A percentile compares a stretch with the other conserved stretches of the same genome.
Evolutionary conservation across 2,797 vertebrate species (phyloP).

Genomic region (Crenichthys baileyi): DNA sequence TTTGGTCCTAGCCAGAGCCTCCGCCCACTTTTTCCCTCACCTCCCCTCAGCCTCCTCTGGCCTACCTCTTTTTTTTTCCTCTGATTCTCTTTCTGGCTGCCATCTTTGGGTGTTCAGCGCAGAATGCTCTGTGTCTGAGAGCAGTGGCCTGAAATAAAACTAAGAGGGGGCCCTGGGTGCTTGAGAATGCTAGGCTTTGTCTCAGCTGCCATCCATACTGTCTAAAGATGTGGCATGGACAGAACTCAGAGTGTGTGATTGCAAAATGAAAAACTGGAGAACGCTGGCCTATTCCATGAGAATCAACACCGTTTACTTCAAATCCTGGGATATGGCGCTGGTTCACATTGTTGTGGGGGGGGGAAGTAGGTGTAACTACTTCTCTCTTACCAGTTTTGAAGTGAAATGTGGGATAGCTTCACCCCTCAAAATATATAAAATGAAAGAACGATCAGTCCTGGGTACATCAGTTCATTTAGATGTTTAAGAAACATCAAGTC

Average conservation of each 20-base stretch:
- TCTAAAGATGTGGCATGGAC: constrained; percentile 71
- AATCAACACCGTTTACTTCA: constrained; percentile 3
- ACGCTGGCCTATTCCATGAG: constrained; percentile 29
- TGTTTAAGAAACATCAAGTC: constrained; percentile 7
- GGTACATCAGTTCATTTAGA: constrained; percentile 31
- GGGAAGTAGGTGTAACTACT: background rate
- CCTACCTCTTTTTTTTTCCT: constrained; percentile 54
- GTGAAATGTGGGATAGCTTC: constrained; percentile 17
- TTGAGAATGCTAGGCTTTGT: constrained; percentile 81
- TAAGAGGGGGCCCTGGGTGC: constrained; percentile 70
- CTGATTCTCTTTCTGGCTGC: constrained; percentile 43
- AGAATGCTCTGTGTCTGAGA: constrained; percentile 80
- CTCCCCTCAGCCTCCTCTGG: constrained; percentile 23
- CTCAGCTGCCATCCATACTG: constrained; percentile 80
- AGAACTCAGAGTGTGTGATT: constrained; percentile 77
- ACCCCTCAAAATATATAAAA: constrained; percentile 20
- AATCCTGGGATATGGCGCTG: background rate
- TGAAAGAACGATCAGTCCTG: constrained; percentile 49
- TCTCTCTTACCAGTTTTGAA: constrained; percentile 21
- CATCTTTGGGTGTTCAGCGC: constrained; percentile 66
- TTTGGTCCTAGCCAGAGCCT: constrained; percentile 58
- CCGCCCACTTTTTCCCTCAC: constrained; percentile 61
- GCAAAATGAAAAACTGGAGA: constrained; percentile 75
- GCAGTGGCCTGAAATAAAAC: constrained; percentile 81
- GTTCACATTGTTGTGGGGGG: constrained; percentile 3